Conservation (phyloP, 1,140 invertebrate species). For the Carposina sasakii region DNA sequence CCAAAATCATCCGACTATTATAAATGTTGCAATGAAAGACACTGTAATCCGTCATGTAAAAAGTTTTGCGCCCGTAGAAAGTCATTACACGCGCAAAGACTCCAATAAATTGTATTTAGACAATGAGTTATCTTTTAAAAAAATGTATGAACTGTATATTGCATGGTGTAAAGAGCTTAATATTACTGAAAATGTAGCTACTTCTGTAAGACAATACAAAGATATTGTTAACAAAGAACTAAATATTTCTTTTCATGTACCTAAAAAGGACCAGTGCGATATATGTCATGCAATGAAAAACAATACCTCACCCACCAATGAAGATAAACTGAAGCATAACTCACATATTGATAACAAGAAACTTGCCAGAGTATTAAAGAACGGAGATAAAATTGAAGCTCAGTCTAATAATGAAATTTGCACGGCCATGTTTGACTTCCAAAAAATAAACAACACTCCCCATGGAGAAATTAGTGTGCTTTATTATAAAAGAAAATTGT, state of each 20-base stretch:
- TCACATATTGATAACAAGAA: no score
- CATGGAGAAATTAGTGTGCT: constrained; percentile 15
- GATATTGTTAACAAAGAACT: constrained; percentile 17
- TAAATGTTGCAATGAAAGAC: constrained; percentile 17
- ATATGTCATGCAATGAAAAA: constrained; percentile 17
- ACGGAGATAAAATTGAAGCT: constrained; percentile 15
- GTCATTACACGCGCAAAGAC: constrained; percentile 13
- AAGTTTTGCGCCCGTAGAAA: constrained; percentile 11
- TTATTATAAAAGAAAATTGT: constrained; percentile 18
- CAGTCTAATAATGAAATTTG: constrained; percentile 1
- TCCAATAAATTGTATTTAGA: constrained; percentile 17
- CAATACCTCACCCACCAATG: constrained; percentile 7
- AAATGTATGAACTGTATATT: not conserved
- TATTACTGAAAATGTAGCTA: no score
- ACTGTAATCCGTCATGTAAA: no score
- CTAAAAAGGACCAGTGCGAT: constrained; percentile 21
- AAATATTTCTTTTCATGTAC: constrained; percentile 14
- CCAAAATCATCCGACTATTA: constrained; percentile 15
- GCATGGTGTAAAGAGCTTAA: no score
- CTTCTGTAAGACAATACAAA: constrained; percentile 15
- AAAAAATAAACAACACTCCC: constrained; percentile 16
- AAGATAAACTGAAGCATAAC: constrained; percentile 7
- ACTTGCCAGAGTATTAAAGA: constrained; percentile 14
- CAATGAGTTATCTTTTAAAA: constrained; percentile 12
- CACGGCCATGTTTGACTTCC: constrained; percentile 19